Evolutionary conservation across 2,888 invertebrate genomes (phyloP).

Genomic region (Aspidiotus rigidus): DNA sequence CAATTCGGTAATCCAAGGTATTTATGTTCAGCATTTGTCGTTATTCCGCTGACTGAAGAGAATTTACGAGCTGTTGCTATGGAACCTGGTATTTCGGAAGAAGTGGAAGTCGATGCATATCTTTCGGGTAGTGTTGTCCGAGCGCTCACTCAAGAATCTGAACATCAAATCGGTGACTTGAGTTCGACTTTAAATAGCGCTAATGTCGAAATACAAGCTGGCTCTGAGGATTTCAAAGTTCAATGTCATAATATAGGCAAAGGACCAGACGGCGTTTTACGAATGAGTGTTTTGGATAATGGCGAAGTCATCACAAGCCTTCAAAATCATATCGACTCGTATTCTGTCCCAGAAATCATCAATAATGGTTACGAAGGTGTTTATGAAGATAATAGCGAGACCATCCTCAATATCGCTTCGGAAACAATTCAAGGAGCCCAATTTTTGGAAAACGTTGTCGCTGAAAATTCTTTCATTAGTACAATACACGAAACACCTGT

Average conservation of each 20-base stretch:
- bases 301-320: conserved; percentile 35
- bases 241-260: conserved; percentile 35
- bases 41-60: conserved; percentile 36
- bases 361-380: conserved; percentile 35
- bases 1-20: not conserved
- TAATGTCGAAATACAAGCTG: conserved; percentile 35
- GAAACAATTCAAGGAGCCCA: conserved; percentile 35
- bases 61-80: conserved; percentile 34
- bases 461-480: conserved; percentile 23
- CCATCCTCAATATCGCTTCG: conserved; percentile 35
- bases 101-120: conserved; percentile 36
- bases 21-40: conserved; percentile 24
- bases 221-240: conserved; percentile 34
- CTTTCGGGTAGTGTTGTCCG: conserved; percentile 35
- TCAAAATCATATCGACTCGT: conserved; percentile 26
- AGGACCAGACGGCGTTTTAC: conserved; percentile 35
- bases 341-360: conserved; percentile 34
- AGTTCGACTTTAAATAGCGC: conserved; percentile 33
- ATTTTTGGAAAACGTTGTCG: conserved; percentile 34
- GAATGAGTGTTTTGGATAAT: conserved; percentile 36
- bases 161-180: conserved; percentile 17
- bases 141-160: conserved; percentile 31
- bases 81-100: conserved; percentile 28
- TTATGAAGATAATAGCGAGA: conserved; percentile 35
- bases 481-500: conserved; percentile 20